Conservation (phyloP, 2,797 vertebrate species). For the Micromesistius poutassou region DNA sequence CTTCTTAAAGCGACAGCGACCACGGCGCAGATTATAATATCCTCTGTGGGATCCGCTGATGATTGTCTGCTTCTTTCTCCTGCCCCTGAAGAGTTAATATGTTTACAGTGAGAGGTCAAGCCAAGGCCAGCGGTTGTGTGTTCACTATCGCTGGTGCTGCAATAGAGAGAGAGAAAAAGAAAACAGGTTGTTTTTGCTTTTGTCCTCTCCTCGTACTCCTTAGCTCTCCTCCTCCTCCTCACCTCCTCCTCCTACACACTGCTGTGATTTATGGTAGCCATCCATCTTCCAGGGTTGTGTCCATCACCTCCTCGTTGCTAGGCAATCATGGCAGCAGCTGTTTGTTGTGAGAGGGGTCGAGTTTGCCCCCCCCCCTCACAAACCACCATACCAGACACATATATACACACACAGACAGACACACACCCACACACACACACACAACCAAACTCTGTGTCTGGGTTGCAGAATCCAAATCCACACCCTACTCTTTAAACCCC, state of each 20-base stretch:
- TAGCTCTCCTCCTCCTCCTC: conserved; percentile 66
- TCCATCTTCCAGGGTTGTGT: conserved; percentile 96
- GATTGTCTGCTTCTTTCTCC: neutral
- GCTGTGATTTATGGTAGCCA: conserved; percentile 99
- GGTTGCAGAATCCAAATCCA: no score
- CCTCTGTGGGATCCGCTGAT: conserved; percentile 12
- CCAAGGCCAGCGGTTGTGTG: conserved; percentile 44
- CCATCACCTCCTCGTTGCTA: conserved; percentile 99
- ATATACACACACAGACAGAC: no score
- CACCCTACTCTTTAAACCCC: no score
- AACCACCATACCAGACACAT: no score
- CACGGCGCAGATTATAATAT: conserved; percentile 30
- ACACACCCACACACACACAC: no score
- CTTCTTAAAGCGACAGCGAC: no score
- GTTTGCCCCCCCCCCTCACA: conserved; percentile 34
- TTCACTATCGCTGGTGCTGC: conserved; percentile 6
- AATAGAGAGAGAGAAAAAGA: conserved; percentile 45
- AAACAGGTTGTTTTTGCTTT: conserved; percentile 82
- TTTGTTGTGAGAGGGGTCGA: conserved; percentile 86
- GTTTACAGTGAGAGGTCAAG: conserved; percentile 65
- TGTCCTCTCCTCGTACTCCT: conserved; percentile 73
- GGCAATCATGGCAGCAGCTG: conserved; percentile 99
- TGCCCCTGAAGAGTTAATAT: conserved; percentile 42
- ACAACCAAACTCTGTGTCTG: no score
- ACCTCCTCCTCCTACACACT: conserved; percentile 81